phyloP scores from a whole-genome alignment of 2,797 vertebrate species.

The Catostomus latipinnis region DNA sequence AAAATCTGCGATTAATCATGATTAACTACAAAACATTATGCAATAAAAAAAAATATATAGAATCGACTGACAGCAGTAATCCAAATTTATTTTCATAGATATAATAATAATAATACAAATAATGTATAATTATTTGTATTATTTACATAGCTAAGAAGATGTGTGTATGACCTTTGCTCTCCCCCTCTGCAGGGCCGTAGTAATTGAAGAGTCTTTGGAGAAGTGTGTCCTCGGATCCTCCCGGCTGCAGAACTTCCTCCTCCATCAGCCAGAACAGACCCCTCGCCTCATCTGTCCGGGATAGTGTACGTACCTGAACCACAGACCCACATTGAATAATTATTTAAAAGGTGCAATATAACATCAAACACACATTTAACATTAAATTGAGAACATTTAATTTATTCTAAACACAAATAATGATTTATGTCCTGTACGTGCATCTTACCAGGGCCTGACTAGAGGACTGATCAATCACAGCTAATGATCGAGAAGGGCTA shows the following conservation, averaged over 20 bases:
- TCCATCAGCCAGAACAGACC: conserved; percentile 97
- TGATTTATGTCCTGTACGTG: too few species aligned
- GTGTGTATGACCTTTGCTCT: conserved; percentile 83
- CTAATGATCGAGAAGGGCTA: conserved; percentile 82
- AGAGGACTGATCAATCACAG: conserved; percentile 90
- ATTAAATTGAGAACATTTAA: too few species aligned
- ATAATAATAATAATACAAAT: too few species aligned
- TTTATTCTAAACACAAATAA: too few species aligned
- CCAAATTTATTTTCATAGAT: too few species aligned
- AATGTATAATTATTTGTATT: too few species aligned
- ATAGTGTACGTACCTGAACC: conserved; percentile 84
- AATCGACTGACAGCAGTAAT: too few species aligned
- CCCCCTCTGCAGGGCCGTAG: conserved; percentile 90
- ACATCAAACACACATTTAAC: too few species aligned
- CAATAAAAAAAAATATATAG: too few species aligned
- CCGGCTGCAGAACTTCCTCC: conserved; percentile 89
- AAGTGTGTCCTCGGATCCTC: conserved; percentile 86
- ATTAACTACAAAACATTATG: too few species aligned
- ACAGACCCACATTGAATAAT: conserved; percentile 35
- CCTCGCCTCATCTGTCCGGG: conserved; percentile 88
- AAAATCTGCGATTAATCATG: too few species aligned
- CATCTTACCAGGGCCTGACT: conserved; percentile 91
- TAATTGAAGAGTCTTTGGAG: conserved; percentile 92
- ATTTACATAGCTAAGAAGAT: background rate
- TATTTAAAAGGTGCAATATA: background rate